These are phyloP conservation scores for Aspidapion aeneum DNA, from an alignment of 2,888 invertebrate genomes.

Conservation along the genomic window DNA sequence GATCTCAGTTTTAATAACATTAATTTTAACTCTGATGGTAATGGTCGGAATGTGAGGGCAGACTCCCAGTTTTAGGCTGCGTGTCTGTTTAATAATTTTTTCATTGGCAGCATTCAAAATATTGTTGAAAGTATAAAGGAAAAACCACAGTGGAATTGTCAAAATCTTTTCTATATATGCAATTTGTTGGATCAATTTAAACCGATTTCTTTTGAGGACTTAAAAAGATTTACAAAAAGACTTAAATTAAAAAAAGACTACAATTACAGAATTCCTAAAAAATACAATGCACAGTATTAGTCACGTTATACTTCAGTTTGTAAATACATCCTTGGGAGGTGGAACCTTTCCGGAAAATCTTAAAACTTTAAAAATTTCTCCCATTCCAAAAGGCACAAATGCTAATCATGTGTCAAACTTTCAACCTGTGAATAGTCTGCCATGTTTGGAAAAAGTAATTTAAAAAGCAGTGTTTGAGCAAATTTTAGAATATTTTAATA, in stretches of 20 bases:
- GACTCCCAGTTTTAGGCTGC: neutral
- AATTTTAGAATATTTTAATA: conserved; percentile 1
- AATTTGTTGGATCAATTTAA: neutral
- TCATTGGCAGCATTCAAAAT: neutral
- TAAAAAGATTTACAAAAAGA: neutral
- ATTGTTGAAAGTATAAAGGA: neutral
- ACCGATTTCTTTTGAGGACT: neutral
- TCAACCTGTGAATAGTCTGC: neutral
- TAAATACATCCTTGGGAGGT: neutral
- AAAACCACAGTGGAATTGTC: neutral
- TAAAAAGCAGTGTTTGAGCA: neutral
- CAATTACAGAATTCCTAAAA: neutral
- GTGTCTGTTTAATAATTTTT: conserved; percentile 3
- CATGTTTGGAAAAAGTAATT: conserved; percentile 4
- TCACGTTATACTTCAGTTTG: conserved; percentile 1
- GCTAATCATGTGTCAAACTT: conserved; percentile 2
- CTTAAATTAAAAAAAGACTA: neutral
- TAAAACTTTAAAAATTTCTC: neutral
- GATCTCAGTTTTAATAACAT: too few species aligned
- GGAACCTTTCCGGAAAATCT: neutral
- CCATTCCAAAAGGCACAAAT: neutral
- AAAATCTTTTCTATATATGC: neutral
- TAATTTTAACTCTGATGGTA: too few species aligned
- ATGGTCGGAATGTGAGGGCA: too few species aligned
- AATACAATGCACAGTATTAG: neutral